Evolutionary conservation across 2,113 vertebrate species (phyloP).

Genomic region (Corythornis madagascariensis): DNA sequence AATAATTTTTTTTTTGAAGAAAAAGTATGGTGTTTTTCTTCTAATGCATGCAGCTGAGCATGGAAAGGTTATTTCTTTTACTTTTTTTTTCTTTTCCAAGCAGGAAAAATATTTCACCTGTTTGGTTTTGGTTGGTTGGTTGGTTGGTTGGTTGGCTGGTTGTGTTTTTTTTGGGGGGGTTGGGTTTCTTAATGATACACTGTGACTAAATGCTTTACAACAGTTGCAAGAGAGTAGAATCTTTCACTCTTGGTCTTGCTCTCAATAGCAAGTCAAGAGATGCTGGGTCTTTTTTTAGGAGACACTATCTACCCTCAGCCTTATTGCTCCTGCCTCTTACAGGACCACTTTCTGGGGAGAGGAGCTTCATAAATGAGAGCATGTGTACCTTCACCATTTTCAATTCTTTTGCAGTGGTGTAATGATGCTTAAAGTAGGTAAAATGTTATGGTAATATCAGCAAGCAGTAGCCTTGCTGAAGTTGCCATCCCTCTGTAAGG

Average conservation of each 20-base stretch:
- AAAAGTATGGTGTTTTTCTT: not conserved
- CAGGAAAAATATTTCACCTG: not conserved
- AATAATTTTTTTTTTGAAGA: not conserved
- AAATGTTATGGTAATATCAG: not conserved
- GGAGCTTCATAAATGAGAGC: rapidly evolving
- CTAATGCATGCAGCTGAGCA: not conserved
- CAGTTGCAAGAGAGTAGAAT: not conserved
- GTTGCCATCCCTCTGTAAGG: not conserved
- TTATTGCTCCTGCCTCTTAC: not conserved
- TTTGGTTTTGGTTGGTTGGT: not conserved
- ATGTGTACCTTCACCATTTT: not conserved
- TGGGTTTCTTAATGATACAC: rapidly evolving
- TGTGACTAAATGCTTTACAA: not conserved
- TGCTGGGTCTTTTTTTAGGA: not conserved
- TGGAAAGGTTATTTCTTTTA: not conserved
- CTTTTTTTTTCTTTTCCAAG: not conserved
- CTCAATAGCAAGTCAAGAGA: not conserved
- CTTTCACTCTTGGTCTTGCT: not conserved
- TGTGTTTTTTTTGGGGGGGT: too few relatives aligned
- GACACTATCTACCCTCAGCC: not conserved
- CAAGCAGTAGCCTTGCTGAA: not conserved
- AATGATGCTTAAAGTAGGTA: not conserved
- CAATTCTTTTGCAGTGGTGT: not conserved
- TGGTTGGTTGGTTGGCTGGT: too few relatives aligned
- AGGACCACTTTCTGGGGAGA: not conserved